Conservation (phyloP, 1,140 invertebrate genomes). For the Trinorchestia longiramus region DNA sequence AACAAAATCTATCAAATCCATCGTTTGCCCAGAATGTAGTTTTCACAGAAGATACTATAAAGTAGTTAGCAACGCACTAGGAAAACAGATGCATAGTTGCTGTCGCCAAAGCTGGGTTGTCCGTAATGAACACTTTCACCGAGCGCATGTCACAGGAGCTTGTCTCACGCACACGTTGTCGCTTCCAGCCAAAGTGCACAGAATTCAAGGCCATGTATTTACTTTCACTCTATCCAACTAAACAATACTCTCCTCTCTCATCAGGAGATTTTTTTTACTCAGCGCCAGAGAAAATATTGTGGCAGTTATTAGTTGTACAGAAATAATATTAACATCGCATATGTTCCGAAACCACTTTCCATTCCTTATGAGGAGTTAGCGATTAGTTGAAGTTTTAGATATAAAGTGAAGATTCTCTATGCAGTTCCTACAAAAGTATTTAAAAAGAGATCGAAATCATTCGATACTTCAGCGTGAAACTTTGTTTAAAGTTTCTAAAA, state of each 20-base stretch:
- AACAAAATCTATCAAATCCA: not conserved
- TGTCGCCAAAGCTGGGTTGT: not conserved
- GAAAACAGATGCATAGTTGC: not conserved
- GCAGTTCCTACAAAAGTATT: not conserved
- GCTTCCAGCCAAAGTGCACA: not conserved
- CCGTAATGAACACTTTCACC: not conserved
- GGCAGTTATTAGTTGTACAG: not conserved
- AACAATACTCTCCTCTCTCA: not conserved
- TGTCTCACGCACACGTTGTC: not conserved
- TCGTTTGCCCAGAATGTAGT: not conserved
- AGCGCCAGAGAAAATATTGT: not conserved
- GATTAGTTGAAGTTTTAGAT: not conserved
- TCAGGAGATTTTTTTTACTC: not conserved
- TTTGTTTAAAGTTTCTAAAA: no score
- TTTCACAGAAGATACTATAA: not conserved
- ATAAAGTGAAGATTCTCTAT: not conserved
- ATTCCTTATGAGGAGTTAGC: not conserved
- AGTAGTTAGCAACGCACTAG: not conserved
- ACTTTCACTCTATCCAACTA: not conserved
- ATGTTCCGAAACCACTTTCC: not conserved
- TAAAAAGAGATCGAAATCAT: no score
- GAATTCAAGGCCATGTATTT: not conserved
- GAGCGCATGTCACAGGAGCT: not conserved
- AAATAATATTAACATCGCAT: not conserved
- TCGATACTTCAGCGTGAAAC: no score